Evolutionary conservation across 2,797 vertebrate species (phyloP).

Genomic region (Coranthus polyacanthus): DNA sequence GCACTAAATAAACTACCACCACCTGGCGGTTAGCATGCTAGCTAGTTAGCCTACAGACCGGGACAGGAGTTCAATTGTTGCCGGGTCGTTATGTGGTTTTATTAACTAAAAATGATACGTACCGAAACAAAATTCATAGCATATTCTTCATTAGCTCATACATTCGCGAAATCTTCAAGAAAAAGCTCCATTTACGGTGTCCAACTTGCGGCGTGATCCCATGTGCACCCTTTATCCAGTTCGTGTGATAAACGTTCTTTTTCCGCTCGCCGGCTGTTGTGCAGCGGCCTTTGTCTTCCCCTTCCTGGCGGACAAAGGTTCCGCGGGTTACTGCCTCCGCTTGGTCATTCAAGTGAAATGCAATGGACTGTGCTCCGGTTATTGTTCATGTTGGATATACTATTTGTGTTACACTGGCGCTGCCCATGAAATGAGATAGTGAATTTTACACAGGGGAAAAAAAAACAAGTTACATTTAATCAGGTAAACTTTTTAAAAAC

Average conservation of each 20-base stretch:
- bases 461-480: neutral
- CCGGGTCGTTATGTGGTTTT: neutral
- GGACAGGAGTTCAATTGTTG: neutral
- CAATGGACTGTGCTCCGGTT: constrained; percentile 25
- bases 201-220: constrained; percentile 17
- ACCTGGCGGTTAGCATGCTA: constrained; percentile 52
- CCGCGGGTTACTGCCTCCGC: constrained; percentile 37
- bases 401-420: constrained; percentile 14
- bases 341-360: constrained; percentile 43
- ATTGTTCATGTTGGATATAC: constrained; percentile 47
- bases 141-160: neutral
- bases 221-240: constrained; percentile 63
- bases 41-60: constrained; percentile 22
- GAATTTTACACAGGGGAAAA: neutral
- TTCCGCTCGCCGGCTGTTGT: constrained; percentile 66
- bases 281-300: constrained; percentile 64
- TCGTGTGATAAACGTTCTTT: constrained; percentile 70
- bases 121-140: constrained; percentile 29
- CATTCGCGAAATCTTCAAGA: neutral
- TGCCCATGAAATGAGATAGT: constrained; percentile 17
- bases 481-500: no score
- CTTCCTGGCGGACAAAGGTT: constrained; percentile 25
- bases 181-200: neutral
- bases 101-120: constrained; percentile 34
- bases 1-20: neutral